phyloP scores from a whole-genome alignment of 2,888 invertebrate genomes.

The Baccha elongata region DNA sequence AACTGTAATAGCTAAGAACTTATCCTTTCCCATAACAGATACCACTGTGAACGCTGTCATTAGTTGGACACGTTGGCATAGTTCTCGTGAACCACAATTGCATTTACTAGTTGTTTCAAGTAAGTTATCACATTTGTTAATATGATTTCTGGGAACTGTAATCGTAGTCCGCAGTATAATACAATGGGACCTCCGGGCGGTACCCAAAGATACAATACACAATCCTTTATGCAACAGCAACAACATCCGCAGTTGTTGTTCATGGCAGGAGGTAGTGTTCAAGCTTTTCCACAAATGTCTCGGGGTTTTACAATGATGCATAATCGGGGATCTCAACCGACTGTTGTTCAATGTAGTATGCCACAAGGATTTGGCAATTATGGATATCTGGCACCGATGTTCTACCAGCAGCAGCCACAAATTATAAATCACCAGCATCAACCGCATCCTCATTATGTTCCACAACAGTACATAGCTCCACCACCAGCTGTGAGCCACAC shows the following conservation, averaged over 20 bases:
- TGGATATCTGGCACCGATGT: conserved; percentile 26
- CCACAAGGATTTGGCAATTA: conserved; percentile 41
- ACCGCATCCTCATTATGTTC: conserved; percentile 19
- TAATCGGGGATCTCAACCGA: not conserved
- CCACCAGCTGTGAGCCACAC: not conserved
- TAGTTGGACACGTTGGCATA: conserved; percentile 43
- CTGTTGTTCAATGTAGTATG: conserved; percentile 48
- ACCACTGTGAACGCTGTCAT: not conserved
- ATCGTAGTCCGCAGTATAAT: conserved; percentile 63
- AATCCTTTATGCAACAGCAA: conserved; percentile 25
- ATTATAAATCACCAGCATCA: conserved; percentile 9
- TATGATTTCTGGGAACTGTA: conserved; percentile 67
- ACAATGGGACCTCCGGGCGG: conserved; percentile 40
- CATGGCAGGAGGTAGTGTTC: conserved; percentile 51
- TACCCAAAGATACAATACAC: conserved; percentile 8
- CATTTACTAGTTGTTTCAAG: not conserved
- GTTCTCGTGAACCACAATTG: conserved; percentile 47
- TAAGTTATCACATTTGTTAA: conserved; percentile 14
- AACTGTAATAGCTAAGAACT: conserved; percentile 18
- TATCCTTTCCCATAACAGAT: not conserved
- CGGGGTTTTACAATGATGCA: conserved; percentile 52
- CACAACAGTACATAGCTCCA: conserved; percentile 31
- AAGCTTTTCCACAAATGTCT: conserved; percentile 41
- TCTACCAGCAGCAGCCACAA: conserved; percentile 38
- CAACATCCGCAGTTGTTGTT: conserved; percentile 43